Evolutionary conservation across 2,797 vertebrate species (phyloP).

Genomic region (Melanogrammus aeglefinus): DNA sequence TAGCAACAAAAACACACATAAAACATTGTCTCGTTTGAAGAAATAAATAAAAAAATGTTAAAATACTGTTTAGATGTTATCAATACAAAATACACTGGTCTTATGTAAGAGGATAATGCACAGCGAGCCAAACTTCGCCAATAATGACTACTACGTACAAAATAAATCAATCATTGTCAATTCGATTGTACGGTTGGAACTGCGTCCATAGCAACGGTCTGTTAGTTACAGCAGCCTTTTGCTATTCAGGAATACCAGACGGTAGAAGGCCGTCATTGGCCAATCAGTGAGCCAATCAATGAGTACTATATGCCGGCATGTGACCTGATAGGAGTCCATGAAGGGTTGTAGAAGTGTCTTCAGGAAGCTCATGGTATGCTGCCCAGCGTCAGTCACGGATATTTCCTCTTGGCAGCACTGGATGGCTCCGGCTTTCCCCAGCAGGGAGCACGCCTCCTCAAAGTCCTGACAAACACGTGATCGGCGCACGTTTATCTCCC

Average conservation of each 20-base stretch:
- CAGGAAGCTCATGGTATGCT: slow-evolving; percentile 75
- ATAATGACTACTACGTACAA: too few relatives aligned
- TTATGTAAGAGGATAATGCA: too few relatives aligned
- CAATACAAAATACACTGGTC: background rate
- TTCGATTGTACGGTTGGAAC: too few relatives aligned
- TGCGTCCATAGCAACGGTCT: too few relatives aligned
- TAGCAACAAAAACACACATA: background rate
- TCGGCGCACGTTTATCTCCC: background rate
- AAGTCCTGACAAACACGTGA: slow-evolving; percentile 79
- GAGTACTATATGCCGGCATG: background rate
- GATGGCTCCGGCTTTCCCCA: slow-evolving; percentile 79
- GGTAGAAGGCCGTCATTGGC: too few relatives aligned
- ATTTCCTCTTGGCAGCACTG: slow-evolving; percentile 71
- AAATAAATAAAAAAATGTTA: background rate
- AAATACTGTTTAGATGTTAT: background rate
- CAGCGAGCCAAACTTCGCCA: too few relatives aligned
- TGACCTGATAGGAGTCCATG: slow-evolving; percentile 88
- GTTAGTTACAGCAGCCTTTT: too few relatives aligned
- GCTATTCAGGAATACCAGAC: too few relatives aligned
- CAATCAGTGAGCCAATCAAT: too few relatives aligned
- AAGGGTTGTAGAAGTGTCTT: slow-evolving; percentile 82
- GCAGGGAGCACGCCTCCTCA: slow-evolving; percentile 85
- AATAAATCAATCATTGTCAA: background rate
- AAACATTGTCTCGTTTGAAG: background rate
- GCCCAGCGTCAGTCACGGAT: slow-evolving; percentile 67